These are phyloP conservation scores for Meloidogyne exigua DNA, from an alignment of 1,140 invertebrate genomes.

Conservation along the genomic window DNA sequence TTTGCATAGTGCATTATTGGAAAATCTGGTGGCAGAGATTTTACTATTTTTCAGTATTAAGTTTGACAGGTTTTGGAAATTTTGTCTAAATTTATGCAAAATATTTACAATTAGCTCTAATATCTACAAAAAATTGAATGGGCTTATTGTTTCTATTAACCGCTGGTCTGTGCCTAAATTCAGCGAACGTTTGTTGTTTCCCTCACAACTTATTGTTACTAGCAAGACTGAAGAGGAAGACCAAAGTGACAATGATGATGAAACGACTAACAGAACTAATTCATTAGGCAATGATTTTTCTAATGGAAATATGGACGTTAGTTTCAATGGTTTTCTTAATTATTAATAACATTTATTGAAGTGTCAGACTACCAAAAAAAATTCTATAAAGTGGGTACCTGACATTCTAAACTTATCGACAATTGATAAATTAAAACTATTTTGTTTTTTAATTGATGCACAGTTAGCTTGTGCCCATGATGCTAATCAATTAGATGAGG, in stretches of 20 bases:
- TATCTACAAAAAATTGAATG: slow-evolving; percentile 19
- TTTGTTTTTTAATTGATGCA: slow-evolving; percentile 13
- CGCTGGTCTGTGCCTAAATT: slow-evolving; percentile 11
- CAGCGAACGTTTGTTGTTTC: slow-evolving; percentile 6
- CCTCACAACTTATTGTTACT: not conserved
- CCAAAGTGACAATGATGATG: not conserved
- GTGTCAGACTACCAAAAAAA: not conserved
- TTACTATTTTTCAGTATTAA: slow-evolving; percentile 18
- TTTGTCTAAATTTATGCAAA: not conserved
- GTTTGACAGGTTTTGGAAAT: slow-evolving; percentile 19
- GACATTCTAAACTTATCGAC: slow-evolving; percentile 12
- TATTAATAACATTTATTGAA: slow-evolving; percentile 7
- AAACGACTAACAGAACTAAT: no score
- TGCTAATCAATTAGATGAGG: slow-evolving; percentile 7
- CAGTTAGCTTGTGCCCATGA: slow-evolving; percentile 18
- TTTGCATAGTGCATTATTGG: slow-evolving; percentile 10
- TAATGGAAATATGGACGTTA: not conserved
- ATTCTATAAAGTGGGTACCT: not conserved
- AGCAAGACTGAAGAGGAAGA: not conserved
- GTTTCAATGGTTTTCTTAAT: not conserved
- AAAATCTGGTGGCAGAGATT: slow-evolving; percentile 23
- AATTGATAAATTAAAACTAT: slow-evolving; percentile 9
- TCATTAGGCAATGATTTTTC: not conserved
- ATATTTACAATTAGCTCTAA: not conserved
- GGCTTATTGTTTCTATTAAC: slow-evolving; percentile 7